A percentile compares a stretch with the other conserved stretches of the same genome.
Evolutionary conservation across 2,113 vertebrate species (phyloP).

Genomic region (Anser cygnoides): DNA sequence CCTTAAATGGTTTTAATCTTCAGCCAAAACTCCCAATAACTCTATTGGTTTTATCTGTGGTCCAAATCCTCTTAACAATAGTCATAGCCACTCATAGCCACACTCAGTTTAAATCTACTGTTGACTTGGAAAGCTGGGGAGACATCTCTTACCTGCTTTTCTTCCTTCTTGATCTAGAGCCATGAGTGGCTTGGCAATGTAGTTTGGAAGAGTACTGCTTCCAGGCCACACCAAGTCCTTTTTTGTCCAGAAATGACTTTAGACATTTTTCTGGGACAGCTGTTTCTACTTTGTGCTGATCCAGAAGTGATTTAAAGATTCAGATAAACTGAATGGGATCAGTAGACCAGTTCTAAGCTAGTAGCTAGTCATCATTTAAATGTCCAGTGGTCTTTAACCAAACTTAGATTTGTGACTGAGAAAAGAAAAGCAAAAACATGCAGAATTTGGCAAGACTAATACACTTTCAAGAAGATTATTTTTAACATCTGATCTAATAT

Average conservation of each 20-base stretch:
- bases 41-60: not conserved
- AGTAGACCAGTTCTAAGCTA: not conserved
- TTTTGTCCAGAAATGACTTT: not conserved
- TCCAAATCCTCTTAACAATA: not conserved
- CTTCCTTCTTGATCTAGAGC: not conserved
- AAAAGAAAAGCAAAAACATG: not conserved
- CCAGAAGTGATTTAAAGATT: not conserved
- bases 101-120: not conserved
- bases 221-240: not conserved
- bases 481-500: not conserved
- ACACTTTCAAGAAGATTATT: not conserved
- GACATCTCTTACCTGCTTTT: not conserved
- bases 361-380: not conserved
- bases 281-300: not conserved
- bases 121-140: not conserved
- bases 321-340: not conserved
- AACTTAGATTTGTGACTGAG: not conserved
- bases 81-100: accelerated
- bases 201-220: not conserved
- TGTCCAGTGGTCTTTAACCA: not conserved
- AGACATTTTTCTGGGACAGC: not conserved
- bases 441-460: not conserved
- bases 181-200: not conserved
- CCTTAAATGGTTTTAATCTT: not conserved
- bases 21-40: not conserved